Conservation (phyloP, 2,797 vertebrate genomes). For the Anas bernieri region DNA sequence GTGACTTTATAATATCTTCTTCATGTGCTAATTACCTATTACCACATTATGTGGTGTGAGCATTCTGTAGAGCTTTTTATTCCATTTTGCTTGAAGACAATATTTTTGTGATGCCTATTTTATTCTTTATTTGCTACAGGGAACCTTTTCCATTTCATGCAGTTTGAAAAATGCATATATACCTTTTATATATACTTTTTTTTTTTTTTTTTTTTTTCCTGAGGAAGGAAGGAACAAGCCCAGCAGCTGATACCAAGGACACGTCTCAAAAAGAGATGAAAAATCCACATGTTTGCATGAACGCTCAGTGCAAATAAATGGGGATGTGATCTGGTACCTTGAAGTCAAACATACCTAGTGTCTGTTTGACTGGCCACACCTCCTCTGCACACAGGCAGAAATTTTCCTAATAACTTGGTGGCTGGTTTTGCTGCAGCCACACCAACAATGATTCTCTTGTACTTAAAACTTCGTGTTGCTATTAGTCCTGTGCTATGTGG, state of each 20-base stretch:
- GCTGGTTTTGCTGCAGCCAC: slow-evolving; percentile 3
- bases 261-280: not conserved
- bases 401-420: not conserved
- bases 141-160: not conserved
- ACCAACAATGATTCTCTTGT: not conserved
- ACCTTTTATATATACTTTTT: rapidly evolving
- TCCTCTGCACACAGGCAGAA: not conserved
- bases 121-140: not conserved
- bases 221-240: not conserved
- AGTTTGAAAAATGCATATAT: not conserved
- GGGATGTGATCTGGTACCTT: not conserved
- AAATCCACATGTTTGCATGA: not conserved
- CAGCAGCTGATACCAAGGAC: not conserved
- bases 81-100: not conserved
- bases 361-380: not conserved
- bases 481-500: not conserved
- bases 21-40: not conserved
- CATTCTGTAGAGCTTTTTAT: not conserved
- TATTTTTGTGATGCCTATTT: not conserved
- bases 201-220: not conserved
- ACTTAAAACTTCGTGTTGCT: not conserved
- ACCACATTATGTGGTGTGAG: not conserved
- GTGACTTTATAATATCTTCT: not conserved
- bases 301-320: not conserved
- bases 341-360: not conserved